Conservation (phyloP, 2,797 vertebrate genomes). For the Syndactyla subalaris region DNA sequence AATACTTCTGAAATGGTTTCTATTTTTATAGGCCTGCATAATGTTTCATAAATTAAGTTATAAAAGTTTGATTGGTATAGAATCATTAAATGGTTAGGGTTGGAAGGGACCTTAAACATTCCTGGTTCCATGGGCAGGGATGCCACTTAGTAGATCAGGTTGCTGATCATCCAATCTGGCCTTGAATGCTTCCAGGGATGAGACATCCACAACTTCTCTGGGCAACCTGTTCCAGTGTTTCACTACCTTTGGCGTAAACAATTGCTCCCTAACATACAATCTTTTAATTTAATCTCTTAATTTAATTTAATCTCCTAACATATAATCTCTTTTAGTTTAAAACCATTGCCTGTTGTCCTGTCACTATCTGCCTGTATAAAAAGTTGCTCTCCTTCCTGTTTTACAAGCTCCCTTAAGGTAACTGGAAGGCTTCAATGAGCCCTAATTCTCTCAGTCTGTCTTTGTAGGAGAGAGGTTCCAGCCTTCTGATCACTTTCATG, state of each 20-base stretch:
- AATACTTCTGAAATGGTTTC: neutral
- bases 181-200: neutral
- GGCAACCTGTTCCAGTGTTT: neutral
- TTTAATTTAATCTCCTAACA: neutral
- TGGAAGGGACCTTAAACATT: neutral
- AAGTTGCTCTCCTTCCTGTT: neutral
- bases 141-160: neutral
- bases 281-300: too few relatives aligned
- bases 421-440: neutral
- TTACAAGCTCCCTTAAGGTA: neutral
- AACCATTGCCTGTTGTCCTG: neutral
- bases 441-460: neutral
- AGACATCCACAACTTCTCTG: neutral
- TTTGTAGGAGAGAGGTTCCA: neutral
- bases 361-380: too few relatives aligned
- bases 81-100: neutral
- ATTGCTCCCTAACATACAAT: neutral
- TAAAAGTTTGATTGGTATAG: neutral
- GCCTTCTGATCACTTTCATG: neutral
- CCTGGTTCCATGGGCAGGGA: neutral
- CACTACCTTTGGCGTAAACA: neutral
- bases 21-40: neutral
- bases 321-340: neutral
- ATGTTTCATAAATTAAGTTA: neutral
- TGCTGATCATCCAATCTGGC: neutral